These are phyloP conservation scores for Drosophila mauritiana DNA, from an alignment of 1,140 invertebrate genomes.

Conservation along the genomic window DNA sequence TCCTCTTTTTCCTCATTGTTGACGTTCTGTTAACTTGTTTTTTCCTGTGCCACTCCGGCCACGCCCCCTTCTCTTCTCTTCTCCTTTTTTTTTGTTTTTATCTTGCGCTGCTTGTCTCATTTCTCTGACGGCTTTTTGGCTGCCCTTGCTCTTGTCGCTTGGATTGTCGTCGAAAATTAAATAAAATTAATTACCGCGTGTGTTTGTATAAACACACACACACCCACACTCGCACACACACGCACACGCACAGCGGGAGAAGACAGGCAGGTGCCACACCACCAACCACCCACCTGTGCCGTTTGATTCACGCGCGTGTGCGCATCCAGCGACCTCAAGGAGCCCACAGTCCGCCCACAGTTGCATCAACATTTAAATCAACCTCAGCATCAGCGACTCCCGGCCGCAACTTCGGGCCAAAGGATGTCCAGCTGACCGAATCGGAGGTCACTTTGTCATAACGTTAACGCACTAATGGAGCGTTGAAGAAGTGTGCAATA, in stretches of 20 bases:
- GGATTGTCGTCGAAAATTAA: slow-evolving; percentile 82
- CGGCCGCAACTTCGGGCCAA: slow-evolving; percentile 18
- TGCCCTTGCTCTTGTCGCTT: slow-evolving; percentile 62
- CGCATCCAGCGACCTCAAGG: slow-evolving; percentile 33
- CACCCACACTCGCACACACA: neutral
- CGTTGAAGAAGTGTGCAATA: neutral
- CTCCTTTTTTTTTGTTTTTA: neutral
- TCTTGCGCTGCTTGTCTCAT: neutral
- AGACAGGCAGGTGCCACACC: neutral
- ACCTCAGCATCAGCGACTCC: neutral
- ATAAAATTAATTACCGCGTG: slow-evolving; percentile 81
- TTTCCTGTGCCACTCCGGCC: slow-evolving; percentile 58
- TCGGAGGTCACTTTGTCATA: slow-evolving; percentile 32
- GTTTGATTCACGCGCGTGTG: slow-evolving; percentile 72
- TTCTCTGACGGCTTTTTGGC: slow-evolving; percentile 20
- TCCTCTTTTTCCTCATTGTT: slow-evolving; percentile 63
- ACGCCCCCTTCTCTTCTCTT: neutral
- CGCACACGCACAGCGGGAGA: slow-evolving; percentile 3
- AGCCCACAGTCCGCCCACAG: slow-evolving; percentile 35
- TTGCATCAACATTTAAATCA: slow-evolving; percentile 30
- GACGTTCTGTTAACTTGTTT: slow-evolving; percentile 81
- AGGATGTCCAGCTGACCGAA: slow-evolving; percentile 28
- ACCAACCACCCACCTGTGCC: slow-evolving; percentile 24
- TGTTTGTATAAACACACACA: slow-evolving; percentile 52
- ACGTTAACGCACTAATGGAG: slow-evolving; percentile 17